Evolutionary conservation across 2,888 invertebrate genomes (phyloP), one percentile per base, ranked within the genome.

Genomic region (Apodemia zela): DNA sequence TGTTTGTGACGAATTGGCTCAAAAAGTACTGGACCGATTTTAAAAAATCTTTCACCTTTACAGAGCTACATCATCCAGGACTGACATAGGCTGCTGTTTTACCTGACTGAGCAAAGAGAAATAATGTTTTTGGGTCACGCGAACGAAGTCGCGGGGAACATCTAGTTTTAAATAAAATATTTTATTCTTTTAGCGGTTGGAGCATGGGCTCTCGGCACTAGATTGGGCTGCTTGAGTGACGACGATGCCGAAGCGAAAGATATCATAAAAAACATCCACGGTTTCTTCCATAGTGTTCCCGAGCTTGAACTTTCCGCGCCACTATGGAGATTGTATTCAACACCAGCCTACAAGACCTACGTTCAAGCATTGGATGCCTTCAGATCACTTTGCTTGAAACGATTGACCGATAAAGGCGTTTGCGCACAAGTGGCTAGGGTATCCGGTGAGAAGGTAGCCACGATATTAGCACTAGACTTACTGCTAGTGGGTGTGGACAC

Each of bases 401-500:
- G 87, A 79, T 70, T 90, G 74, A 87, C 88, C 65, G 84, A 89
- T 66, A 86, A 85, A 74, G 90, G 90, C 17, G 80, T 89, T 62
- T 91, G 90, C 67, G 85, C 87, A n/a, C 76, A 86, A 67, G 85
- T 90, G 66, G 84, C 89, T 1, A 79, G 81, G 68, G 73, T 66
- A 54, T 85, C 73, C 47, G 90, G 89, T 5, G 79, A 81, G 60
- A 88, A 89, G 69, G 84, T 85, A 64, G 95, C 96, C 13, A 94
- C 95, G 8, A 94, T 96, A 66, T 87, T 97, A 68, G 95, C 96
- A 7, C 80, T 97, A 65, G 97, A 97, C 80, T 88, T 97, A 69
- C 93, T 97, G 70, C 87, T 96, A 18, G 97, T 97, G 67, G 97
- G 97, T 13, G 94, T 97, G 1, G 96, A 96, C 77, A 97, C 97